Base-by-base conservation (phyloP, 2,113 vertebrate species). In the Brachyhypopomus gauderio region DNA sequence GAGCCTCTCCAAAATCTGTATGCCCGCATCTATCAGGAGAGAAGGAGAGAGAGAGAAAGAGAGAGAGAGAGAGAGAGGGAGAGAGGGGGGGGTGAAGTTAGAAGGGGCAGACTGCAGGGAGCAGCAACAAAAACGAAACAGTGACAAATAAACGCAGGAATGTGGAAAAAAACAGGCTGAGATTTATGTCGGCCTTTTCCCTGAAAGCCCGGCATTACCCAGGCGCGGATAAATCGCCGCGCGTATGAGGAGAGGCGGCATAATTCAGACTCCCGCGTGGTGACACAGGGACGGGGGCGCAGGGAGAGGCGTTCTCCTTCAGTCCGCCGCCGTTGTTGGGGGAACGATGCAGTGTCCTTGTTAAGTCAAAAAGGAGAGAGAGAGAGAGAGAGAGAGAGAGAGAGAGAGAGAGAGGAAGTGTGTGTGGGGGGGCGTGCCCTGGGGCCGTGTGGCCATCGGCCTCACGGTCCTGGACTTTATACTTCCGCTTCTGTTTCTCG, bases 101-200 rank as follows among this genome's bases (percentile, higher is more conserved):
- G 84, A 76, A 82, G 79, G 64, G 77, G 71, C 86, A 70, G 83
- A 79, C 75, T 69, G 62, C 75, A n/a, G 55, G 30, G 80, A 58
- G 66, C 78, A 74, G 74, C 48, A 30, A 74, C 82, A 83, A 84
- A 64, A 23, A 79, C 77, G 59, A 85, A 80, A 69, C 71, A 71
- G 60, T 71, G 78, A 83, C 79, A 84, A 83, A 79, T 77, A 83
- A 83, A 66, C 59, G 41, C 56, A 69, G 58, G 72, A 55, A 78
- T 70, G 71, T 72, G 77, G 77, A 30, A 66, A 85, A 86, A 90
- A 92, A 89, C 85, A 88, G 89, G 87, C 89, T 85, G 84, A 92
- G 92, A 94, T 93, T 93, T 92, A 93, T 90, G 86, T 79, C 77
- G 63, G 87, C 90, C 88, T 90, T 89, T 92, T 92, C 89, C 88